Evolutionary conservation across 2,888 invertebrate genomes (phyloP).

Genomic region (Mimachlamys varia): DNA sequence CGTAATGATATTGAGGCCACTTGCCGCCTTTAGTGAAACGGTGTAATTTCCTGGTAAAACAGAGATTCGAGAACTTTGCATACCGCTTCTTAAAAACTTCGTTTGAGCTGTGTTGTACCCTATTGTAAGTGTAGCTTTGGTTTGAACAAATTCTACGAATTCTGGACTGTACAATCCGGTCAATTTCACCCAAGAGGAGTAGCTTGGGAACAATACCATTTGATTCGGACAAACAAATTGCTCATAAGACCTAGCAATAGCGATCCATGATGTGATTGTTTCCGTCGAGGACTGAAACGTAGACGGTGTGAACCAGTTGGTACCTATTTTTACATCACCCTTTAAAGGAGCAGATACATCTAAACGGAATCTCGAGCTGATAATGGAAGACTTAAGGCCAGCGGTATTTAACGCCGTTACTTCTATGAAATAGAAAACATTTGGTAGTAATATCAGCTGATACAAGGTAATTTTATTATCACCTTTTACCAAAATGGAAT

Average conservation of each 20-base stretch:
- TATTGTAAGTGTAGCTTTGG: constrained; percentile 36
- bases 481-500: constrained; percentile 37
- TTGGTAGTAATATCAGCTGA: constrained; percentile 52
- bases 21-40: constrained; percentile 43
- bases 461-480: constrained; percentile 58
- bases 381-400: constrained; percentile 42
- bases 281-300: constrained; percentile 55
- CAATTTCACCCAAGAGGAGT: not conserved
- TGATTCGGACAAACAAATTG: constrained; percentile 55
- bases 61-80: not conserved
- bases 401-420: constrained; percentile 59
- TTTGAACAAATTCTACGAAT: constrained; percentile 28
- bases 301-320: constrained; percentile 50
- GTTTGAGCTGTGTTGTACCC: constrained; percentile 36
- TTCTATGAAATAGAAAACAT: constrained; percentile 54
- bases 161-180: constrained; percentile 19
- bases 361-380: constrained; percentile 52
- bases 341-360: constrained; percentile 56
- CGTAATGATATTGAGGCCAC: constrained; percentile 51
- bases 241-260: constrained; percentile 53
- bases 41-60: constrained; percentile 53
- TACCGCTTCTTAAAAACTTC: constrained; percentile 35
- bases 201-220: constrained; percentile 44
- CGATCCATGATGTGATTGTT: constrained; percentile 52
- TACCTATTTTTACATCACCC: constrained; percentile 59